phyloP scores from a whole-genome alignment of 2,113 vertebrate species.

The Seriola dumerili region DNA sequence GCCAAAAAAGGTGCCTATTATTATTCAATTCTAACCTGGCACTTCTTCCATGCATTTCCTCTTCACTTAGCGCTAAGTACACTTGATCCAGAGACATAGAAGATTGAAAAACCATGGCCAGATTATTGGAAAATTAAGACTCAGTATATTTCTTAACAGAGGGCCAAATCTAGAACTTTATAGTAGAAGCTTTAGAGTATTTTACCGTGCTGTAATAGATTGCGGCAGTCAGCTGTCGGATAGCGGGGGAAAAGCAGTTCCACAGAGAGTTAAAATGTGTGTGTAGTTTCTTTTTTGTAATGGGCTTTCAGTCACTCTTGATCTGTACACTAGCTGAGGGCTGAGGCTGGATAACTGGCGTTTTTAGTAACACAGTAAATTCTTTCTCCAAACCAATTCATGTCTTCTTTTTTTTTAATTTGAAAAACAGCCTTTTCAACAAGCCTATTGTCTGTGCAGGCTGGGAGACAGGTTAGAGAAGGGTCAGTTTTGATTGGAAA shows the following conservation, averaged over 20 bases:
- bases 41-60: slow-evolving; percentile 14
- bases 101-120: slow-evolving; percentile 13
- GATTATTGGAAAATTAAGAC: slow-evolving; percentile 29
- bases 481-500: slow-evolving; percentile 40
- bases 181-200: slow-evolving; percentile 12
- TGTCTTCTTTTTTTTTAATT: slow-evolving; percentile 27
- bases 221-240: slow-evolving; percentile 27
- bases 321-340: slow-evolving; percentile 45
- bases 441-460: slow-evolving; percentile 35
- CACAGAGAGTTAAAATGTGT: slow-evolving; percentile 27
- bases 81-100: slow-evolving; percentile 20
- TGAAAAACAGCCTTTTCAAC: slow-evolving; percentile 34
- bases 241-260: slow-evolving; percentile 13
- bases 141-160: slow-evolving; percentile 14
- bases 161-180: slow-evolving; percentile 16
- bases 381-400: slow-evolving; percentile 43
- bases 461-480: slow-evolving; percentile 11
- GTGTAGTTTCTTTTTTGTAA: slow-evolving; percentile 39
- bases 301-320: slow-evolving; percentile 53
- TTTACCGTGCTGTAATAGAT: slow-evolving; percentile 26
- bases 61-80: slow-evolving; percentile 9
- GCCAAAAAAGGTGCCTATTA: not conserved
- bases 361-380: slow-evolving; percentile 61
- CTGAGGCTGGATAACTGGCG: slow-evolving; percentile 44
- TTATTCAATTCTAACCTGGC: slow-evolving; percentile 19